Percentiles rank a stretch among this genome's conserved stretches.
phyloP scores from a whole-genome alignment of 2,113 vertebrate genomes.

The Carettochelys insculpta region DNA sequence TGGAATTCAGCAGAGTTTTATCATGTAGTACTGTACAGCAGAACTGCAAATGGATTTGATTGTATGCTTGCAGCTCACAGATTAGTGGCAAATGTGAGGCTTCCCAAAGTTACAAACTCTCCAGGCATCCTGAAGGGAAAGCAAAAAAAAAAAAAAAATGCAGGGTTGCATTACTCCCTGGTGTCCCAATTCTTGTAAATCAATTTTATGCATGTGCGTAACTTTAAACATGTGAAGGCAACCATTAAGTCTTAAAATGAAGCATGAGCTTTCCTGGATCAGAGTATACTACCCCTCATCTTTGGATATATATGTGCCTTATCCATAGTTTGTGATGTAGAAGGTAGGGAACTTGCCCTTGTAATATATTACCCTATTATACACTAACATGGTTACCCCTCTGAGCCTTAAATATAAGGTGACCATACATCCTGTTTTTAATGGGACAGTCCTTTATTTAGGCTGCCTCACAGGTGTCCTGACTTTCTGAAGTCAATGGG shows the following conservation, averaged over 20 bases:
- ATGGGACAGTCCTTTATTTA: too few species aligned
- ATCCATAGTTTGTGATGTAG: too few species aligned
- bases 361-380: too few species aligned
- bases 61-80: background rate
- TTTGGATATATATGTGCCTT: background rate
- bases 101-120: slow-evolving; percentile 8
- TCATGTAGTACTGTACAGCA: background rate
- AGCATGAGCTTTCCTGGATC: background rate
- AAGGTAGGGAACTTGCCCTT: too few species aligned
- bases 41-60: slow-evolving; percentile 9
- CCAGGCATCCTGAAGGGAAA: background rate
- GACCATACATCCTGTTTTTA: too few species aligned
- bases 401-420: too few species aligned
- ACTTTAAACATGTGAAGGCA: background rate
- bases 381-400: too few species aligned
- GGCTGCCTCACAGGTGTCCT: too few species aligned
- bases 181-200: background rate
- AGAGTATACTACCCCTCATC: background rate
- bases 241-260: background rate
- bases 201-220: background rate
- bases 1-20: background rate
- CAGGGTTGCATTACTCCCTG: background rate
- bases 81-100: background rate
- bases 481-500: too few species aligned
- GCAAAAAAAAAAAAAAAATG: background rate